Evolutionary conservation across 1,140 invertebrate genomes (phyloP), one percentile per base, ranked within the genome.

Genomic region (Drosophila simulans): DNA sequence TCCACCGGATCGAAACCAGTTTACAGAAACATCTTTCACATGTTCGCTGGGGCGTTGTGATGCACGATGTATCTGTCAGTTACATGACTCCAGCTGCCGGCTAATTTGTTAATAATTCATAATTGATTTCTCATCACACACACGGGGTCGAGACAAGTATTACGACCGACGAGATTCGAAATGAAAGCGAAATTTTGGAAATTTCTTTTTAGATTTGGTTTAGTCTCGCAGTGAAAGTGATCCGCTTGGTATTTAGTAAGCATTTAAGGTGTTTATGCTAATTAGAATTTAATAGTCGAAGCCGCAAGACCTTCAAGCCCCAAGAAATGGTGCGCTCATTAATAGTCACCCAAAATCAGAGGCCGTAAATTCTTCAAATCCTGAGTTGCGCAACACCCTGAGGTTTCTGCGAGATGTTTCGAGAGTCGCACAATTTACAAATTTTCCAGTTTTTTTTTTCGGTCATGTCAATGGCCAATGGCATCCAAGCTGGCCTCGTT

Each of bases 51-150:
- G 84, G 83, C 79, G 63, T 83, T 68, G 34, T 46, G 66, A 76
- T 58, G 55, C 63, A 57, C 72, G 76, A 72, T 80, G 79, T 79
- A 63, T 59, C 80, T 88, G 80, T 83, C 76, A 88, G 83, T 83
- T 86, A 88, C 65, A 82, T 74, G 83, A 71, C 58, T 82, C 73
- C 45, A 56, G 42, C 77, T 66, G 42, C 56, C 49, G 49, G 69
- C 84, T 88, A 83, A 88, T 88, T 88, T 88, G 83, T 80, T 88
- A 88, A 89, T 88, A 88, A 83, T 62, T 88, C 83, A 80, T 88
- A 88, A 88, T 88, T 88, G 83, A 88, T 89, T 89, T 89, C 84
- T 76, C 83, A 88, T 88, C 83, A 66, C 64, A 81, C 59, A 63
- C 35, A 31, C 27, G 46, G 48, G 39, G 34, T 54, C 25, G 46